Evolutionary conservation across 2,888 invertebrate genomes (phyloP).

Genomic region (Limenitis camilla): DNA sequence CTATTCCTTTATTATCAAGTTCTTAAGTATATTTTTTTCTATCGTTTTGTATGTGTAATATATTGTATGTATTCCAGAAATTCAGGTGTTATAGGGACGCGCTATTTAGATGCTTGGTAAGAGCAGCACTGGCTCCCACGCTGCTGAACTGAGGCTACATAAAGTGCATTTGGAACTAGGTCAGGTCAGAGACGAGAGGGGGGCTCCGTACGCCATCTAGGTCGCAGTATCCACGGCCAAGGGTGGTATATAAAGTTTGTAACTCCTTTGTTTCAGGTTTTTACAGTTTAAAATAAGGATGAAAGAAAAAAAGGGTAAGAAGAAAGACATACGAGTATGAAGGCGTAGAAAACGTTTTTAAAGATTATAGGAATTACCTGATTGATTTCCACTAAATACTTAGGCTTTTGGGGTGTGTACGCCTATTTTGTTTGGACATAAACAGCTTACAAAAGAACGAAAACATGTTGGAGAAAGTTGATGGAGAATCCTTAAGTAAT

Average conservation of each 20-base stretch:
- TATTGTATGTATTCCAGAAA: constrained; percentile 27
- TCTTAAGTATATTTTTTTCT: neutral
- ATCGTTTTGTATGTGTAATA: constrained; percentile 17
- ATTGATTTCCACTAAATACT: too few species aligned
- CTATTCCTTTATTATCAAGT: too few species aligned
- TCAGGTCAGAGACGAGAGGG: constrained; percentile 57
- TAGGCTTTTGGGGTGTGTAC: too few species aligned
- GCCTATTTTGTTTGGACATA: too few species aligned
- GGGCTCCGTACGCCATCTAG: constrained; percentile 47
- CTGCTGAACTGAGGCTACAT: constrained; percentile 44
- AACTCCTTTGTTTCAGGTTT: constrained; percentile 46
- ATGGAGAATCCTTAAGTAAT: too few species aligned
- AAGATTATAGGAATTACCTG: too few species aligned
- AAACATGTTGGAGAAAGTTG: too few species aligned
- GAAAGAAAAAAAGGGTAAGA: too few species aligned
- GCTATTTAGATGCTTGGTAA: constrained; percentile 35
- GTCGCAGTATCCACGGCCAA: constrained; percentile 69
- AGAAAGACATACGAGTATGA: too few species aligned
- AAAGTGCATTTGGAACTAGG: constrained; percentile 64
- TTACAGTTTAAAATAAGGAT: constrained; percentile 5
- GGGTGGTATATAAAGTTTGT: constrained; percentile 68
- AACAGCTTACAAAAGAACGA: too few species aligned
- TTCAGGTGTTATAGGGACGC: constrained; percentile 32
- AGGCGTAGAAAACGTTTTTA: too few species aligned
- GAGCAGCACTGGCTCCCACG: constrained; percentile 32